Evolutionary conservation across 1,140 invertebrate species (phyloP).

Genomic region (Eulimnadia texana): DNA sequence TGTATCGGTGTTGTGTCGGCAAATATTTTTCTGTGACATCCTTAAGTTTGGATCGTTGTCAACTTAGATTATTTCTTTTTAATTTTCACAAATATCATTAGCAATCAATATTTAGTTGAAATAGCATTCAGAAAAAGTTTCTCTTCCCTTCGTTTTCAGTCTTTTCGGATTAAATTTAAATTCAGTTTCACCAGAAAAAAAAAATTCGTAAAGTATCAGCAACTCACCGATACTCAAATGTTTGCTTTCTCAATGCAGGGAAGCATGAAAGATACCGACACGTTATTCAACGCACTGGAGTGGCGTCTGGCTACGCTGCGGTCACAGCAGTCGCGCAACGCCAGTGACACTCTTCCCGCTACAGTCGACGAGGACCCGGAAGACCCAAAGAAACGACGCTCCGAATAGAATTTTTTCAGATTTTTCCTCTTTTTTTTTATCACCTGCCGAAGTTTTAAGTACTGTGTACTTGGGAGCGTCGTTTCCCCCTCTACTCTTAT

Average conservation of each 20-base stretch:
- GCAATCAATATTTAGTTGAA: too few species aligned
- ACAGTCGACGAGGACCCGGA: background rate
- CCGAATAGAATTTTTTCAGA: background rate
- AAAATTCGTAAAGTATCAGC: too few species aligned
- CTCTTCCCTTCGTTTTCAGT: too few species aligned
- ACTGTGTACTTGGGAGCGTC: background rate
- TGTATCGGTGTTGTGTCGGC: too few species aligned
- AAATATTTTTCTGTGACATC: too few species aligned
- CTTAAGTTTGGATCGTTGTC: too few species aligned
- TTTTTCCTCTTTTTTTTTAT: too few species aligned
- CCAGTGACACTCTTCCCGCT: background rate
- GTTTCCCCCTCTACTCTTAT: background rate
- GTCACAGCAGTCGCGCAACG: constrained; percentile 16
- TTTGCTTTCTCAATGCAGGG: constrained; percentile 42
- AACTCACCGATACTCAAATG: too few species aligned
- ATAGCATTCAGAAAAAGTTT: too few species aligned
- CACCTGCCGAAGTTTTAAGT: background rate
- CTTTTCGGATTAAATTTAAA: background rate
- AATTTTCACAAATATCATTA: too few species aligned
- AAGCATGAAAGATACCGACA: constrained; percentile 58
- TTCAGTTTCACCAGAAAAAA: too few species aligned
- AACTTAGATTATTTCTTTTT: too few species aligned
- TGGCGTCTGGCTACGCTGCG: constrained; percentile 36
- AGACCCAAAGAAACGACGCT: background rate
- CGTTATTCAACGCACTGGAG: constrained; percentile 52